These are phyloP conservation scores for Phocoena sinus DNA, from an alignment of 2,113 vertebrate species.

Conservation along the genomic window DNA sequence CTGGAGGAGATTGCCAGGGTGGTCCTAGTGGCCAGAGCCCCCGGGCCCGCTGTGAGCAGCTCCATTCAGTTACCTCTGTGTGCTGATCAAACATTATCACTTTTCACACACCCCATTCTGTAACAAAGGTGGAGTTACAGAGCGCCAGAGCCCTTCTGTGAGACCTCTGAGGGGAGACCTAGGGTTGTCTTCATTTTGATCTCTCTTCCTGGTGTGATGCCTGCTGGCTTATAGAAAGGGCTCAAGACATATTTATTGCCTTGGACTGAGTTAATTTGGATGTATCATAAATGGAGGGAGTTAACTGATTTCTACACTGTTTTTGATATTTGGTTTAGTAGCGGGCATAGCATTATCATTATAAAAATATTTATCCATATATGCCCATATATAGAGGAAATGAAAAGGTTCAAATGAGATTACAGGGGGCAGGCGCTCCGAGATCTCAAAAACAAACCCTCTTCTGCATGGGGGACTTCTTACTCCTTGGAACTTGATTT, in stretches of 20 bases:
- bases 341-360: not conserved
- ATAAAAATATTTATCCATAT: not conserved
- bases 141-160: not conserved
- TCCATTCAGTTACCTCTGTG: not conserved
- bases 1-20: not conserved
- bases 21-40: not conserved
- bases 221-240: not conserved
- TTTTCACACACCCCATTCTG: not conserved
- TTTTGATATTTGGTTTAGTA: not conserved
- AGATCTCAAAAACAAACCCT: not conserved
- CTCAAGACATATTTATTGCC: not conserved
- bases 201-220: not conserved
- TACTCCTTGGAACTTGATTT: not conserved
- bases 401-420: not conserved
- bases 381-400: not conserved
- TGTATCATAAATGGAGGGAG: not conserved
- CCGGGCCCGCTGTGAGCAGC: not conserved
- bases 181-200: not conserved
- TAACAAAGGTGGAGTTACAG: too few relatives aligned
- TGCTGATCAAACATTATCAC: not conserved
- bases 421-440: not conserved
- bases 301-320: not conserved
- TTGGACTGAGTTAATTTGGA: not conserved
- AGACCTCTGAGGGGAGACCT: not conserved
- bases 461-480: not conserved